phyloP scores from a whole-genome alignment of 2,797 vertebrate species.

The Nyctibius grandis region DNA sequence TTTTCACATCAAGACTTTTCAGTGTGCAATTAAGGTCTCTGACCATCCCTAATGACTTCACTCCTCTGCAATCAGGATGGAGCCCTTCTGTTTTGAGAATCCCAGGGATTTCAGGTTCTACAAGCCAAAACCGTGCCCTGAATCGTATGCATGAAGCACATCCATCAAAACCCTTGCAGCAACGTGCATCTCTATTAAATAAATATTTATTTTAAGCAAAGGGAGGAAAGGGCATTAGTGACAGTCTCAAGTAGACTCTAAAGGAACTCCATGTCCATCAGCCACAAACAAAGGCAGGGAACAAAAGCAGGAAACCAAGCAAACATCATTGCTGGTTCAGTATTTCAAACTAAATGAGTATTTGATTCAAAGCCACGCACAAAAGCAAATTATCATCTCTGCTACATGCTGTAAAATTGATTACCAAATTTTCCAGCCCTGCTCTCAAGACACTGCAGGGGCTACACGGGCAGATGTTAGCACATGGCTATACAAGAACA shows the following conservation, averaged over 20 bases:
- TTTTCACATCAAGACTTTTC: not conserved
- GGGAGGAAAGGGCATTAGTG: not conserved
- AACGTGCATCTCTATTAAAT: not conserved
- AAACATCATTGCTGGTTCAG: not conserved
- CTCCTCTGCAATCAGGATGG: not conserved
- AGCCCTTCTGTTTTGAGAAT: not conserved
- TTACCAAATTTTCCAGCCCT: not conserved
- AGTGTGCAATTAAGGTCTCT: not conserved
- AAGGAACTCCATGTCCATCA: not conserved
- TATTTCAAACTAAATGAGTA: not conserved
- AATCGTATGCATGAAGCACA: not conserved
- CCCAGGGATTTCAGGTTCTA: not conserved
- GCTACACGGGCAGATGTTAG: not conserved
- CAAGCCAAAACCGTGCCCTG: not conserved
- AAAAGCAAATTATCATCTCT: not conserved
- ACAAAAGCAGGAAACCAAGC: conserved; percentile 4
- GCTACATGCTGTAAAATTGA: not conserved
- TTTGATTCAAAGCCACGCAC: not conserved
- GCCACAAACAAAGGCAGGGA: not conserved
- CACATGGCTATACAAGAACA: not conserved
- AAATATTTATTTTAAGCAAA: not conserved
- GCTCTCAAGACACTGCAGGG: not conserved
- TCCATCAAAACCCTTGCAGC: not conserved
- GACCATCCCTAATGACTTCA: not conserved
- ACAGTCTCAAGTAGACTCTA: not conserved